These are phyloP conservation scores for Charaxes varanes DNA, from an alignment of 1,140 invertebrate species.

Conservation along the genomic window DNA sequence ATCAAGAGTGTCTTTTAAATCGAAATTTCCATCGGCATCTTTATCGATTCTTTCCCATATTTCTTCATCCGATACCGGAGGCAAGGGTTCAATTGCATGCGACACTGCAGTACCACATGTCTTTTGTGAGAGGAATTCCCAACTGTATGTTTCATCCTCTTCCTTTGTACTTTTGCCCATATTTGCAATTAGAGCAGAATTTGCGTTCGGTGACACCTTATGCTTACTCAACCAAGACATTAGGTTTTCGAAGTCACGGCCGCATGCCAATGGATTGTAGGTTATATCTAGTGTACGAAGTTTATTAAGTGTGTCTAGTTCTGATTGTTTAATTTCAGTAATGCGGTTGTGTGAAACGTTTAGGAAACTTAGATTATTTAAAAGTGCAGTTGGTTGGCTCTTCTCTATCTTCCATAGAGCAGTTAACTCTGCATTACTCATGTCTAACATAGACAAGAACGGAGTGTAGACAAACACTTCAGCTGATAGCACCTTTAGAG, in stretches of 20 bases:
- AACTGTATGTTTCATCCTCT: slow-evolving; percentile 46
- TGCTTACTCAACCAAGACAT: slow-evolving; percentile 75
- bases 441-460: slow-evolving; percentile 70
- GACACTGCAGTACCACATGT: slow-evolving; percentile 46
- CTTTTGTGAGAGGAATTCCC: slow-evolving; percentile 62
- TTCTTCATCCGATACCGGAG: slow-evolving; percentile 62
- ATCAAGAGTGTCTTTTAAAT: slow-evolving; percentile 55
- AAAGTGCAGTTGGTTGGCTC: slow-evolving; percentile 49
- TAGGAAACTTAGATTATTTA: slow-evolving; percentile 72
- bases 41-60: slow-evolving; percentile 73
- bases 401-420: slow-evolving; percentile 77
- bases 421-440: slow-evolving; percentile 78
- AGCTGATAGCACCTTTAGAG: slow-evolving; percentile 77
- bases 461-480: slow-evolving; percentile 78
- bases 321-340: slow-evolving; percentile 70
- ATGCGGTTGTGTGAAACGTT: slow-evolving; percentile 77
- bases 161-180: slow-evolving; percentile 59
- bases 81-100: slow-evolving; percentile 46
- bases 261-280: slow-evolving; percentile 79
- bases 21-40: slow-evolving; percentile 55
- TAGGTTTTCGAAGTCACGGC: slow-evolving; percentile 74
- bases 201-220: slow-evolving; percentile 63
- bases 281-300: slow-evolving; percentile 78
- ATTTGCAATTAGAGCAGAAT: slow-evolving; percentile 61
- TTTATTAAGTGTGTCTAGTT: slow-evolving; percentile 76